A percentile compares a stretch with the other conserved stretches of the same genome.
Conservation (phyloP, 1,140 invertebrate species). For the Caenorhabditis remanei region DNA sequence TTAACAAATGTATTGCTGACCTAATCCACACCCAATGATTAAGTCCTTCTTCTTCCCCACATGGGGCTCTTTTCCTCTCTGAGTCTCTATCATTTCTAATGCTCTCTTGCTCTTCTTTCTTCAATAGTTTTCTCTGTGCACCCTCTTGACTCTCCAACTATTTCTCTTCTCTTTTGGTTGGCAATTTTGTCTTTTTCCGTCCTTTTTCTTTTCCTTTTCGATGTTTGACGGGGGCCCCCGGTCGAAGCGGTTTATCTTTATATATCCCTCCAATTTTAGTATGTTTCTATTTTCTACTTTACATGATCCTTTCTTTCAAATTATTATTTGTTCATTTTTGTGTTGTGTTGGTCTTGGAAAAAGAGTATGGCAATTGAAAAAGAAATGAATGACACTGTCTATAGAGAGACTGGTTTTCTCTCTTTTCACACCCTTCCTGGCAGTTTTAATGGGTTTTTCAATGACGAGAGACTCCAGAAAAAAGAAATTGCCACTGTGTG, state of each 20-base stretch:
- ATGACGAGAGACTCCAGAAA: neutral
- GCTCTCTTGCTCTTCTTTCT: neutral
- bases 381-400: too few relatives aligned
- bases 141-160: neutral
- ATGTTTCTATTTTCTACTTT: neutral
- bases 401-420: neutral
- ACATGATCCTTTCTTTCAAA: neutral
- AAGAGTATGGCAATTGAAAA: neutral
- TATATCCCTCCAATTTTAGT: neutral
- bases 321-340: conserved; percentile 31
- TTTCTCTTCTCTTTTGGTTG: conserved; percentile 25
- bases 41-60: neutral
- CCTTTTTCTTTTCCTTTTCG: neutral
- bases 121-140: neutral
- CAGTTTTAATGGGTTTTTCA: conserved; percentile 24
- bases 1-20: too few relatives aligned
- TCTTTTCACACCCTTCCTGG: conserved; percentile 4
- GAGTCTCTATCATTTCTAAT: neutral
- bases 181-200: neutral
- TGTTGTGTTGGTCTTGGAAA: neutral
- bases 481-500: neutral
- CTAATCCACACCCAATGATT: neutral
- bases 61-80: neutral
- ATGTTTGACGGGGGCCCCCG: neutral
- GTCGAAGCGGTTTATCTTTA: conserved; percentile 22